Conservation (phyloP, 2,797 vertebrate genomes). For the Acipenser transmontanus region DNA sequence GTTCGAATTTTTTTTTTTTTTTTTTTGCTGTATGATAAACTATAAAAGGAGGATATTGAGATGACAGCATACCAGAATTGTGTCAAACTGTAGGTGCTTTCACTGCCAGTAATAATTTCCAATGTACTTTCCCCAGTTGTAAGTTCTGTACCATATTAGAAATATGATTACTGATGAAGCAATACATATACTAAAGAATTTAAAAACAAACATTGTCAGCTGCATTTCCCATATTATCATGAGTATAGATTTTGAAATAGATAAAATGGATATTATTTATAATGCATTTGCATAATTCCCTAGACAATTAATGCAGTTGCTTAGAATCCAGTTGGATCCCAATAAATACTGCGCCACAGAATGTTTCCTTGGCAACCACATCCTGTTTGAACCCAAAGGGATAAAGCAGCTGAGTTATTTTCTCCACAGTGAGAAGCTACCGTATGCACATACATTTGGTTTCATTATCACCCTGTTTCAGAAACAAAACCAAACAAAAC, state of each 20-base stretch:
- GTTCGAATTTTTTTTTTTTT: too few relatives aligned
- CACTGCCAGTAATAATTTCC: too few relatives aligned
- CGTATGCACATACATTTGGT: conserved; percentile 27
- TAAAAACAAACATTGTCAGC: conserved; percentile 11
- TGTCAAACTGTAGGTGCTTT: too few relatives aligned
- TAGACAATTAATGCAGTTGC: conserved; percentile 55
- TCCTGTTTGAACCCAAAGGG: conserved; percentile 58
- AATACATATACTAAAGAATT: conserved; percentile 24
- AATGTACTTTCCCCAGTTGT: too few relatives aligned
- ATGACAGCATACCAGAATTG: too few relatives aligned
- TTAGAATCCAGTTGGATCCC: conserved; percentile 70
- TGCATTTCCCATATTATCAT: conserved; percentile 24
- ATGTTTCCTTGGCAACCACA: conserved; percentile 93
- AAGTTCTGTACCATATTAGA: too few relatives aligned
- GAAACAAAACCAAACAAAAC: not conserved
- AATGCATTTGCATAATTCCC: conserved; percentile 29
- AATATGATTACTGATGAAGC: conserved; percentile 17
- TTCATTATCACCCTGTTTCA: not conserved
- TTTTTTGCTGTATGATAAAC: too few relatives aligned
- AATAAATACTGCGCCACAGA: conserved; percentile 87
- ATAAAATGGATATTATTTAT: conserved; percentile 1
- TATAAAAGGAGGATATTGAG: too few relatives aligned
- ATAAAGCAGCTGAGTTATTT: conserved; percentile 43
- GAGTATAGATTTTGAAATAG: conserved; percentile 27
- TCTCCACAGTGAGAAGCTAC: conserved; percentile 37